Conservation (phyloP, 2,888 invertebrate genomes). For the Polylopha cassiicola region DNA sequence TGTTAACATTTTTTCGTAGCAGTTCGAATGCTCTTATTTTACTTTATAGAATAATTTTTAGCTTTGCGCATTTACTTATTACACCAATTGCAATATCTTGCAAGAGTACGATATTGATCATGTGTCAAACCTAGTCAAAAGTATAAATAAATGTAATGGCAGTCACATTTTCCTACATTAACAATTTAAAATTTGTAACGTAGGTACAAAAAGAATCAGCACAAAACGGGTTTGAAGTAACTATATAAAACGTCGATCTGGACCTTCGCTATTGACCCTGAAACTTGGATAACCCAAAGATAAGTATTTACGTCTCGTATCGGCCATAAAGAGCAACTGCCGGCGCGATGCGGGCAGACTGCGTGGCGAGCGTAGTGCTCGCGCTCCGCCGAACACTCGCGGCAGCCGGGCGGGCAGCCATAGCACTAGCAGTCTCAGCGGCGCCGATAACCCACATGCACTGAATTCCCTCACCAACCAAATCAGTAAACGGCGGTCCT, state of each 20-base stretch:
- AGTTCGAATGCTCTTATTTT: conserved; percentile 25
- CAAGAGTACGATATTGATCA: background rate
- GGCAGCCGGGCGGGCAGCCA: conserved; percentile 26
- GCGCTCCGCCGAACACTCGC: background rate
- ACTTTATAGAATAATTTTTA: conserved; percentile 12
- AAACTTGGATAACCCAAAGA: conserved; percentile 15
- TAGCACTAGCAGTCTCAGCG: conserved; percentile 47
- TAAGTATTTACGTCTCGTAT: conserved; percentile 27
- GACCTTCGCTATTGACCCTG: conserved; percentile 16
- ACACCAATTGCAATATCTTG: background rate
- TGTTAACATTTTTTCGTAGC: conserved; percentile 67
- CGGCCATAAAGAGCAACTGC: conserved; percentile 43
- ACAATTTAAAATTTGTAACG: no score
- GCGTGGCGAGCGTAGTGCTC: conserved; percentile 44
- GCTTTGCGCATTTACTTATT: background rate
- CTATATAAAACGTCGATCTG: no score
- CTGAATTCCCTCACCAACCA: no score
- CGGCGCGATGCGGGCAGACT: conserved; percentile 53
- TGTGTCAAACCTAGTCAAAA: no score
- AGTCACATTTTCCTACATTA: no score
- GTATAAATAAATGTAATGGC: no score
- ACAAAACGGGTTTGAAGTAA: no score
- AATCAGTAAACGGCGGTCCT: no score
- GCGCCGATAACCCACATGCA: conserved; percentile 45
- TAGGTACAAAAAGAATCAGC: no score